phyloP scores from a whole-genome alignment of 2,113 vertebrate genomes.

The Tor tambroides region DNA sequence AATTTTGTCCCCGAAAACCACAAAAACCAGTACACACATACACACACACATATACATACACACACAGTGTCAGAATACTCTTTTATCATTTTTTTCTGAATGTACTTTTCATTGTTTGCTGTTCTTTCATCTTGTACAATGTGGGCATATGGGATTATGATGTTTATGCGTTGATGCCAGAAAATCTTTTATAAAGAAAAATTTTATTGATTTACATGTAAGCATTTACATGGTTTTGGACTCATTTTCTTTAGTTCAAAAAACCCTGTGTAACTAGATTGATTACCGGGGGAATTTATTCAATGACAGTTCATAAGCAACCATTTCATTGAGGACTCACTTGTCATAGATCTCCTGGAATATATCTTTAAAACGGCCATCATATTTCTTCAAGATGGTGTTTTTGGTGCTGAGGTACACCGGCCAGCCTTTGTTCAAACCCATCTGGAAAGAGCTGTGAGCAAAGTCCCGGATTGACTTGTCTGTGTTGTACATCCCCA shows the following conservation, averaged over 20 bases:
- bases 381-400: constrained; percentile 97
- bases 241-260: not conserved
- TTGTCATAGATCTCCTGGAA: constrained; percentile 99
- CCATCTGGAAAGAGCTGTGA: constrained; percentile 98
- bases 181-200: not conserved
- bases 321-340: constrained; percentile 69
- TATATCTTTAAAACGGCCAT: constrained; percentile 97
- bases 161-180: not conserved
- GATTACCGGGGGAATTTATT: not conserved
- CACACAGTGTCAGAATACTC: not conserved
- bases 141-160: not conserved
- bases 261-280: not conserved
- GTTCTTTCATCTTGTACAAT: not conserved
- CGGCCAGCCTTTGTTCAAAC: constrained; percentile 86
- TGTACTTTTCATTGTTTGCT: not conserved
- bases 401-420: constrained; percentile 99
- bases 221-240: not conserved
- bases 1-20: too few species aligned
- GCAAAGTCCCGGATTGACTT: constrained; percentile 93
- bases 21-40: too few species aligned
- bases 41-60: constrained; percentile 50
- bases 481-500: constrained; percentile 99
- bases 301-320: not conserved
- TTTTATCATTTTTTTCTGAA: not conserved
- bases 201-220: not conserved